Percentiles rank a stretch among this genome's conserved stretches.
Evolutionary conservation across 2,797 vertebrate genomes (phyloP).

Genomic region (Bryconaethiops microstoma): DNA sequence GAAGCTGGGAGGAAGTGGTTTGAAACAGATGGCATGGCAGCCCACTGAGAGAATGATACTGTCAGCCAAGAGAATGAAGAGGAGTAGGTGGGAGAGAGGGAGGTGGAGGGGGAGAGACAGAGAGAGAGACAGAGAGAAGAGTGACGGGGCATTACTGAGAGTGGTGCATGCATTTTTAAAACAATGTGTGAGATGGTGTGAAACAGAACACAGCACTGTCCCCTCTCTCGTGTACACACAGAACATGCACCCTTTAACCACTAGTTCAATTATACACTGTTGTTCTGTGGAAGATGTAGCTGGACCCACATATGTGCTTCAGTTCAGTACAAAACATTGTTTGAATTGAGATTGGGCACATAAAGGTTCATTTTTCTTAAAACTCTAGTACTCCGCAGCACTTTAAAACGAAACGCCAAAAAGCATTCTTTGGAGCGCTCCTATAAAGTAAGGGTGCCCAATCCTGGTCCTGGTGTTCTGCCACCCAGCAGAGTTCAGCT

Average conservation of each 20-base stretch:
- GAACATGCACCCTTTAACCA: slow-evolving; percentile 6
- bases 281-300: slow-evolving; percentile 5
- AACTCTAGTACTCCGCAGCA: not conserved
- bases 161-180: slow-evolving; percentile 30
- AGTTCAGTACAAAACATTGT: not conserved
- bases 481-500: too few relatives aligned
- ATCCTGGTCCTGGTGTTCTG: too few relatives aligned
- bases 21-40: slow-evolving; percentile 64
- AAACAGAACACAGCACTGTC: not conserved
- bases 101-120: not conserved
- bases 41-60: slow-evolving; percentile 44
- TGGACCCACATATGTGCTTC: not conserved
- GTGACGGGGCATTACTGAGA: not conserved
- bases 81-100: slow-evolving; percentile 5
- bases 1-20: slow-evolving; percentile 53
- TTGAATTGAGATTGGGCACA: not conserved
- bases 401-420: not conserved
- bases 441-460: not conserved
- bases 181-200: slow-evolving; percentile 46
- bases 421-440: not conserved
- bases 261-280: slow-evolving; percentile 14
- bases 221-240: not conserved
- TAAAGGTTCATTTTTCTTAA: not conserved
- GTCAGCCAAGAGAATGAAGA: slow-evolving; percentile 43
- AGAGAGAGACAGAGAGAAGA: not conserved